Base-by-base conservation (phyloP, 2,797 vertebrate genomes). In the Malurus splendens region DNA sequence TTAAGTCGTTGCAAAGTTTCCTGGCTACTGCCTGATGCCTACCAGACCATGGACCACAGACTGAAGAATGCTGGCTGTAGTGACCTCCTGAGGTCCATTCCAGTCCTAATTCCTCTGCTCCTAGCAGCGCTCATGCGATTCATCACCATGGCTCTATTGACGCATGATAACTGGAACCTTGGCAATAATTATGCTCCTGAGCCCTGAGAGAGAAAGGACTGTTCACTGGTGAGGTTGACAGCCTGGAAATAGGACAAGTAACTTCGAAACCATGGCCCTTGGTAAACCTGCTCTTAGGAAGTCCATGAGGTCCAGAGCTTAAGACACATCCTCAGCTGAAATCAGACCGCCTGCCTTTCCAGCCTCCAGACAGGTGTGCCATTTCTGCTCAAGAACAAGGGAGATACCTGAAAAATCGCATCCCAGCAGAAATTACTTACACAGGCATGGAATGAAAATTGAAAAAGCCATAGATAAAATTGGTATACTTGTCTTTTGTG, bases 41-140 rank as follows among this genome's bases (percentile, higher is more conserved):
- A 83, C 62, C 77, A 94, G 92, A 89, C 75, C 79, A 65, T 80
- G 87, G 89, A 77, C 72, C 75, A 90, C 72, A 85, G 75, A 77
- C 50, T 87, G 79, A 92, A 80, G 74, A 91, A 57, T 55, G 68
- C 30, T 85, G 65, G 30, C 61, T 30, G 19, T 57, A 84, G 73
- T 93, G 89, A 87, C 82, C 90, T 89, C 55, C 87, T 20, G 66
- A 93, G 59, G 51, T 81, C 77, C 73, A 32, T 92, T 87, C 38
- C 59, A 78, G 51, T 32, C 79, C 51, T 77, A 48, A 65, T 83
- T 90, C 73, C 76, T 83, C 85, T 82, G 59, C 72, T 87, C 9
- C 36, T 19, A 68, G 68, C 51, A 80, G 84, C 6, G 1, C 57
- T 90, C 44, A 52, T 62, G 85, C 0, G 0, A 44, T 72, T 89